Base-by-base conservation (phyloP, 2,113 vertebrate species). In the Centrocercus urophasianus region DNA sequence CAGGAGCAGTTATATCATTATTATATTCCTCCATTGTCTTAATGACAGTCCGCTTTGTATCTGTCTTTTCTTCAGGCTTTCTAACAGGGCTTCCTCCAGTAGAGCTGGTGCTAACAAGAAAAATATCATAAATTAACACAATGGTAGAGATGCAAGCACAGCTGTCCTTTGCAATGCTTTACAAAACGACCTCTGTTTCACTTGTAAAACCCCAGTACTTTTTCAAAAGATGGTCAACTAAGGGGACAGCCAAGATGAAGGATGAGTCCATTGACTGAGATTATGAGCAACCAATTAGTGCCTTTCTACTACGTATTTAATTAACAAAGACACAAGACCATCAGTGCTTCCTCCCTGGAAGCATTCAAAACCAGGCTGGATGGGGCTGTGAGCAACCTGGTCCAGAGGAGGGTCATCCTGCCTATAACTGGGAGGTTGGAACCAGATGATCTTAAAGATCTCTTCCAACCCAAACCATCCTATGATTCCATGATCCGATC, bases 21-120 rank as follows among this genome's bases (percentile, higher is more conserved):
- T 98, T 98, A 70, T 98, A 98, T 56, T 99, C 98, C 89, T 99
- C 98, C 97, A 98, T 96, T 13, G 98, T 98, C 96, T 98, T 99
- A 70, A 98, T 97, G 83, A 98, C 97, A 4, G 97, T 98, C 80
- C 97, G 97, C 84, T 97, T 98, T 54, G 98, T 97, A 56, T 98
- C 98, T 56, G 93, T 38, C 88, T 98, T 98, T 48, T 98, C 98
- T 93, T 98, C 98, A 8, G 97, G 79, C 92, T 98, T 98, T 74
- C 95, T 97, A 40, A 99, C 96, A 13, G 98, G 98, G 93, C 98
- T 98, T 72, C 98, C 98, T 89, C 98, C 98, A 22, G 98, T 98
- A 13, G 98, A 98, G 90, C 98, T 99, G 1, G 98, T 98, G 95
- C 98, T 98, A 91, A 73, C 88, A 77, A 56, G 13, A 60, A 61